phyloP scores from a whole-genome alignment of 2,888 invertebrate genomes.

The Drosophila rellima region DNA sequence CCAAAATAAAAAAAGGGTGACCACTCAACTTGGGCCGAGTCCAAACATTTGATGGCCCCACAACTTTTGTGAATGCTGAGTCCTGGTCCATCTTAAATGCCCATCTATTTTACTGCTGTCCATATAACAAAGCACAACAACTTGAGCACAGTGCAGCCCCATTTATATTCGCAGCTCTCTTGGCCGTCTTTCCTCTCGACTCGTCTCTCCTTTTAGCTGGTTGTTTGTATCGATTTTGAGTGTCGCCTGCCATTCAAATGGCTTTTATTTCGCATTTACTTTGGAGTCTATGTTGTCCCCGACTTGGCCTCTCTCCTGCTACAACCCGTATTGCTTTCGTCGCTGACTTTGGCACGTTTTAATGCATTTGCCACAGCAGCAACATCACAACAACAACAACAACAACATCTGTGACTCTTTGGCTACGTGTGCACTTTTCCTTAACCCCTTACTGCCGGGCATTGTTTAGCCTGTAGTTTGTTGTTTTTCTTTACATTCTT shows the following conservation, averaged over 20 bases:
- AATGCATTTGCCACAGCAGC: conserved; percentile 64
- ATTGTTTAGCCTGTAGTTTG: conserved; percentile 44
- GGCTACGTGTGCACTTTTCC: conserved; percentile 50
- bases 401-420: not conserved
- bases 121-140: conserved; percentile 47
- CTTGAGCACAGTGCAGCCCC: conserved; percentile 49
- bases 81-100: conserved; percentile 73
- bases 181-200: not conserved
- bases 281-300: conserved; percentile 36
- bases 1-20: conserved; percentile 49
- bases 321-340: conserved; percentile 13
- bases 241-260: conserved; percentile 81
- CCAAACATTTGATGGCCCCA: conserved; percentile 43
- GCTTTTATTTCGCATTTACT: conserved; percentile 80
- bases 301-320: conserved; percentile 27
- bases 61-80: conserved; percentile 18
- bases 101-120: conserved; percentile 68
- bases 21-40: conserved; percentile 44
- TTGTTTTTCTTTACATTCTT: conserved; percentile 21
- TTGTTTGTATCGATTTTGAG: conserved; percentile 78
- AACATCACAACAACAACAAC: not conserved
- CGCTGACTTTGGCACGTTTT: conserved; percentile 71
- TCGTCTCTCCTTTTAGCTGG: not conserved
- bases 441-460: conserved; percentile 40
- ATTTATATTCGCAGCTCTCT: conserved; percentile 59